These are phyloP conservation scores for Diaphora mendica DNA, from an alignment of 2,888 invertebrate species.

Conservation along the genomic window DNA sequence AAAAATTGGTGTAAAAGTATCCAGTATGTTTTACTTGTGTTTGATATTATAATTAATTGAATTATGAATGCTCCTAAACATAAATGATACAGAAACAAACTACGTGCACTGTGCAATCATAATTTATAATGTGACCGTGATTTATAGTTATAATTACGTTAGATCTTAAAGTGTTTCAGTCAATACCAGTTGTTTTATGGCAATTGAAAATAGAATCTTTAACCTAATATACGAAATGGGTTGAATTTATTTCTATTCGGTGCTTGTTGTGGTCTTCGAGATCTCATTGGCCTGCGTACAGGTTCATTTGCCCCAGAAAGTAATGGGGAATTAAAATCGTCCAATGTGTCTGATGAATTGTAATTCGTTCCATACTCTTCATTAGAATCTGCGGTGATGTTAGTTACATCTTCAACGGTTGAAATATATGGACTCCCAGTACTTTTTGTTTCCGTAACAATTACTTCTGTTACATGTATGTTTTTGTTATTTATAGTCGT, in stretches of 20 bases:
- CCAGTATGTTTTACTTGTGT: conserved; percentile 28
- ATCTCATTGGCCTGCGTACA: conserved; percentile 73
- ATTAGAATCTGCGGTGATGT: conserved; percentile 33
- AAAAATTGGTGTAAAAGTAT: conserved; percentile 23
- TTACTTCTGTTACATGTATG: conserved; percentile 18
- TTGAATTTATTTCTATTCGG: conserved; percentile 79
- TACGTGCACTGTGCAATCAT: conserved; percentile 82
- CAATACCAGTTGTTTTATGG: conserved; percentile 64
- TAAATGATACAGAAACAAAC: conserved; percentile 53
- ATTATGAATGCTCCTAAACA: conserved; percentile 14
- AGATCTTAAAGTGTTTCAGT: conserved; percentile 63
- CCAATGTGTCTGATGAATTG: conserved; percentile 62
- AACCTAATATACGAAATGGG: conserved; percentile 83
- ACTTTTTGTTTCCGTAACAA: conserved; percentile 15
- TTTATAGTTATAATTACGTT: conserved; percentile 63
- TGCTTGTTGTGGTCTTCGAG: conserved; percentile 72
- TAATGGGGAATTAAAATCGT: conserved; percentile 79
- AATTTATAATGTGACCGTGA: conserved; percentile 66
- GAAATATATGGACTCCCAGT: conserved; percentile 18
- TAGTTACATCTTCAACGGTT: conserved; percentile 27
- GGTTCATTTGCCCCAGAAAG: conserved; percentile 80
- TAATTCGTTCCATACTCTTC: conserved; percentile 51
- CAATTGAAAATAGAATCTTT: conserved; percentile 59
- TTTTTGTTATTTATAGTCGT: conserved; percentile 25
- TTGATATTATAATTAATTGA: conserved; percentile 16